Evolutionary conservation across 2,113 vertebrate genomes (phyloP).

Genomic region (Vireo altiloquus): DNA sequence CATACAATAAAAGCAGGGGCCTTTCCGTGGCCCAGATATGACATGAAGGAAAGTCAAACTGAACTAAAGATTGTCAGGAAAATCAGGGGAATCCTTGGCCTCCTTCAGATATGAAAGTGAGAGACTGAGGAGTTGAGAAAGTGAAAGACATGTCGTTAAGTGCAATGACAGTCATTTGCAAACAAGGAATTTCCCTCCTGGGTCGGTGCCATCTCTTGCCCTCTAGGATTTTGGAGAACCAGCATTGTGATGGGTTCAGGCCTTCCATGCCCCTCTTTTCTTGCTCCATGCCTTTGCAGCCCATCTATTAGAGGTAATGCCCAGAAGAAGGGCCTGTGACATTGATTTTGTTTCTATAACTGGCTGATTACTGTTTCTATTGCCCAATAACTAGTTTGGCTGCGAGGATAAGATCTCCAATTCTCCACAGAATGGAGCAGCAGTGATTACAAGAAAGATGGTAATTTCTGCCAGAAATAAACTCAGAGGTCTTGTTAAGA

Average conservation of each 20-base stretch:
- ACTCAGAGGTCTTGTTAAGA: neutral
- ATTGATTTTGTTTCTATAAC: neutral
- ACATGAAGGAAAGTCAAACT: conserved; percentile 45
- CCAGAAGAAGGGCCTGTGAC: neutral
- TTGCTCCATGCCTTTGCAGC: neutral
- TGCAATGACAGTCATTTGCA: neutral
- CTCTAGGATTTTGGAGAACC: neutral
- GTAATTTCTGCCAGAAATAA: neutral
- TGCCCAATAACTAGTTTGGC: neutral
- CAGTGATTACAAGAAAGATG: neutral
- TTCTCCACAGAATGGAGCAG: neutral
- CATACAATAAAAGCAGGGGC: conserved; percentile 39
- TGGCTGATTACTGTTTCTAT: neutral
- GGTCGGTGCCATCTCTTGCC: neutral
- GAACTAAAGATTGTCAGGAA: neutral
- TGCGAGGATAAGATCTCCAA: neutral
- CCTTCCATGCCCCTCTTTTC: neutral
- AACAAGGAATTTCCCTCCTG: neutral
- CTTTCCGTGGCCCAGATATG: conserved; percentile 48
- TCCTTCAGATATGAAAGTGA: neutral
- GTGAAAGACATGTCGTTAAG: neutral
- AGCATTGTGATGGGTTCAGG: neutral
- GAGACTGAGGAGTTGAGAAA: neutral
- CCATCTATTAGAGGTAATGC: neutral
- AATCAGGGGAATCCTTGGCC: neutral